These are phyloP conservation scores for Zoroaster sp. DNA, from an alignment of 53 echinoderm and acorn worm genomes.

Conservation along the genomic window DNA sequence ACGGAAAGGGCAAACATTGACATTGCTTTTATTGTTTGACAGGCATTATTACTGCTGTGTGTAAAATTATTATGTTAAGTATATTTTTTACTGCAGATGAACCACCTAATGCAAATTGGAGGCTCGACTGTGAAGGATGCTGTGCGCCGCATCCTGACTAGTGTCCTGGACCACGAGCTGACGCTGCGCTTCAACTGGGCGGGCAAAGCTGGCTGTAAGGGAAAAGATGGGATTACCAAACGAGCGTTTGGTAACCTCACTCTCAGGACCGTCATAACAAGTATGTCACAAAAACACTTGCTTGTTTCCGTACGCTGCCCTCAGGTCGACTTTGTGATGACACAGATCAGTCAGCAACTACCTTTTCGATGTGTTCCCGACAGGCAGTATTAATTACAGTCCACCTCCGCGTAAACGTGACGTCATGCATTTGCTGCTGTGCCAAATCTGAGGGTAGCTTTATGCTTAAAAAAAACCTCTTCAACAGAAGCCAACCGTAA, in stretches of 20 bases:
- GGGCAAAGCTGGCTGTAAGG: background rate
- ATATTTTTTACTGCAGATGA: background rate
- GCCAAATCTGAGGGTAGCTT: too few relatives aligned
- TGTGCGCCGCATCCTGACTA: background rate
- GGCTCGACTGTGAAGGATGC: background rate
- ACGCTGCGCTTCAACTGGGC: background rate
- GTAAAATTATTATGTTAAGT: background rate
- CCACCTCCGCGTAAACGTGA: too few relatives aligned
- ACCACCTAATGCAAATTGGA: background rate
- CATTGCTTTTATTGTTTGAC: background rate
- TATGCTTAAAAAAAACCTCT: too few relatives aligned
- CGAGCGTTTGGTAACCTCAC: background rate
- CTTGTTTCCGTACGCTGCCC: too few relatives aligned
- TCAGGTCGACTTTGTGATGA: too few relatives aligned
- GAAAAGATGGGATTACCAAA: background rate
- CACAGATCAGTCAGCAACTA: too few relatives aligned
- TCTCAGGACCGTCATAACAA: background rate
- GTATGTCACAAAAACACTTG: background rate
- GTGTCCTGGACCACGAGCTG: background rate
- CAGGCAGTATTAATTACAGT: too few relatives aligned
- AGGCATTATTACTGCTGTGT: background rate
- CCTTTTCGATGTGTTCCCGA: too few relatives aligned
- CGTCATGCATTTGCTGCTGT: too few relatives aligned
- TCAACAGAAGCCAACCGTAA: too few relatives aligned
- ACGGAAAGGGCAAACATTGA: too few relatives aligned